Evolutionary conservation across 2,888 invertebrate species (phyloP).

Genomic region (Xestoiulus laeticollis): DNA sequence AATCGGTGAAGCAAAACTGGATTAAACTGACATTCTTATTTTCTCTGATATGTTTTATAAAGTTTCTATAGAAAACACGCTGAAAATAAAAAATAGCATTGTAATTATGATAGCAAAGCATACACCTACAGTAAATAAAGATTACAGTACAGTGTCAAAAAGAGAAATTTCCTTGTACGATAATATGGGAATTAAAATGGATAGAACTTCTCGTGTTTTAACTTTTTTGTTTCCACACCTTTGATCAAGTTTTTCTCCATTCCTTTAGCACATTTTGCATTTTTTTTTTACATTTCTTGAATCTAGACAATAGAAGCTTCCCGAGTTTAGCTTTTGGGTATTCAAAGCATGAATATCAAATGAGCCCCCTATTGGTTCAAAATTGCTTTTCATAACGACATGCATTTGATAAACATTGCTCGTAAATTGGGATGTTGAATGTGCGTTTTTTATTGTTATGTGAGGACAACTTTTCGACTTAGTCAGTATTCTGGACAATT

Average conservation of each 20-base stretch:
- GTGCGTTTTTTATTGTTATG: not conserved
- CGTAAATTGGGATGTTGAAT: not conserved
- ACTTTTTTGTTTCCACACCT: not conserved
- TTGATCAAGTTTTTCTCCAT: not conserved
- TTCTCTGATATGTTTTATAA: not conserved
- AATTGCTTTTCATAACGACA: not conserved
- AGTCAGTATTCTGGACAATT: not conserved
- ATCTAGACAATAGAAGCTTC: slow-evolving; percentile 16
- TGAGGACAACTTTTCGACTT: not conserved
- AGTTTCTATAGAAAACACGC: no score
- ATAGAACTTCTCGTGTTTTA: no score
- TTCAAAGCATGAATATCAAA: not conserved
- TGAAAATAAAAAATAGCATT: no score
- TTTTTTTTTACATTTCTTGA: not conserved
- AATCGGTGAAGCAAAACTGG: not conserved
- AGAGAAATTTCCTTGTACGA: no score
- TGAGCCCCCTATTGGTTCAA: not conserved
- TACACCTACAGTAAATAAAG: no score
- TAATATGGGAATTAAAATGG: no score
- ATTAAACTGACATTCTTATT: no score
- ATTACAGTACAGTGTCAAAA: no score
- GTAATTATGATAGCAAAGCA: no score
- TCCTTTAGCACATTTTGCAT: not conserved
- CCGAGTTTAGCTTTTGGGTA: not conserved
- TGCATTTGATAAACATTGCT: not conserved